Evolutionary conservation across 1,140 invertebrate genomes (phyloP).

Genomic region (Oncopodura yosiiana): DNA sequence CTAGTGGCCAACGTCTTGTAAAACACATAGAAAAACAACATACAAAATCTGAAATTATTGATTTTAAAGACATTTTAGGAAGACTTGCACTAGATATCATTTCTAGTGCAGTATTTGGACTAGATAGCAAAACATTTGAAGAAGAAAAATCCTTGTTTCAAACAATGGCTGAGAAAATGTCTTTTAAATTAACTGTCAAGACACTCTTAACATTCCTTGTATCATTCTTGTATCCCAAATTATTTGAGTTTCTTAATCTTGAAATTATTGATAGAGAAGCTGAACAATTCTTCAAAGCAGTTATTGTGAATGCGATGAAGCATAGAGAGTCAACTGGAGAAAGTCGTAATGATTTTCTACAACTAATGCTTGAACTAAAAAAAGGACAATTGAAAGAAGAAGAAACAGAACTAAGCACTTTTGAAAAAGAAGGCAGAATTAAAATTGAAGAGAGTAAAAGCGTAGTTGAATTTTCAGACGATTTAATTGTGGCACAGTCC

Average conservation of each 20-base stretch:
- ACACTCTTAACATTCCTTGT: slow-evolving; percentile 8
- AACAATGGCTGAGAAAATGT: slow-evolving; percentile 1
- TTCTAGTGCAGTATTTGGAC: not conserved
- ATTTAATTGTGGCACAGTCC: slow-evolving; percentile 47
- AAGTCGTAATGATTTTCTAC: slow-evolving; percentile 39
- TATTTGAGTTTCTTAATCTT: not conserved
- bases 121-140: slow-evolving; percentile 37
- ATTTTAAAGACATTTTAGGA: slow-evolving; percentile 25
- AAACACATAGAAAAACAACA: not conserved
- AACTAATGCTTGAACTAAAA: slow-evolving; percentile 41
- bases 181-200: slow-evolving; percentile 10
- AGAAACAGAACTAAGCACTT: not conserved
- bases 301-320: not conserved
- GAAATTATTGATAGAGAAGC: slow-evolving; percentile 3
- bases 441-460: too few relatives aligned
- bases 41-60: not conserved
- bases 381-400: slow-evolving; percentile 35
- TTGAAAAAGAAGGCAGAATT: too few relatives aligned
- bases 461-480: too few relatives aligned
- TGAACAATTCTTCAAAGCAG: slow-evolving; percentile 7
- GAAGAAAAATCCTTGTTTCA: slow-evolving; percentile 31
- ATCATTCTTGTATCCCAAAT: not conserved
- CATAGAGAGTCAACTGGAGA: slow-evolving; percentile 3
- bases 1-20: not conserved
- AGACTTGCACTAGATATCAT: not conserved